phyloP scores from a whole-genome alignment of 2,797 vertebrate species.

The Harpagifer antarcticus region DNA sequence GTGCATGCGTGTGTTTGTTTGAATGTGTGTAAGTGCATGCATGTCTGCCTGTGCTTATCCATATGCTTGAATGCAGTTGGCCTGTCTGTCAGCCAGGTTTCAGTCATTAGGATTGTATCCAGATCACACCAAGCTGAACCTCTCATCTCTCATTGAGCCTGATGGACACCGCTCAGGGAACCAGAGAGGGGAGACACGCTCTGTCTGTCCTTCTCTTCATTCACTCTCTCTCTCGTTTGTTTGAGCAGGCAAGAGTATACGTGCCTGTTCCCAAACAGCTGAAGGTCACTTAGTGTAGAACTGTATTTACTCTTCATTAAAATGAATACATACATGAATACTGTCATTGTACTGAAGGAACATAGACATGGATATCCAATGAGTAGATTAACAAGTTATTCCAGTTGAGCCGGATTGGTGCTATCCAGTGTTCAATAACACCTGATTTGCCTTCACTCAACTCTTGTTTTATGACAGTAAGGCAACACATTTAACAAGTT shows the following conservation, averaged over 20 bases:
- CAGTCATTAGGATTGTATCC: constrained; percentile 70
- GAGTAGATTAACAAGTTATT: constrained; percentile 6
- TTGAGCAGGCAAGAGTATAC: constrained; percentile 56
- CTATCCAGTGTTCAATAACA: constrained; percentile 15
- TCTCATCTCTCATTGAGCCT: constrained; percentile 79
- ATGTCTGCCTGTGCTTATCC: constrained; percentile 28
- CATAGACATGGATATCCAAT: not conserved
- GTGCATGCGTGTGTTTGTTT: not conserved
- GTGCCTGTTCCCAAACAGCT: constrained; percentile 54
- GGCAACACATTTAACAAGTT: constrained; percentile 42
- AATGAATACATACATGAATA: constrained; percentile 19
- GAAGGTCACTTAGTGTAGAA: constrained; percentile 65
- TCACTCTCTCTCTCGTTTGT: constrained; percentile 55
- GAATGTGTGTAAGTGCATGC: constrained; percentile 10
- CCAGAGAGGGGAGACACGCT: constrained; percentile 53
- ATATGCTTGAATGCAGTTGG: constrained; percentile 46
- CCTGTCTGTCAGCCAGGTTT: constrained; percentile 58
- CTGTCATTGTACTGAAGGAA: not conserved
- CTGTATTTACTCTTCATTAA: constrained; percentile 36
- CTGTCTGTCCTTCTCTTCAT: constrained; percentile 62
- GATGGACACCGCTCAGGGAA: constrained; percentile 72
- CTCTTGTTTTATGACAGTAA: constrained; percentile 28
- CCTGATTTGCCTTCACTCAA: constrained; percentile 16
- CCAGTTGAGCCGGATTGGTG: constrained; percentile 18
- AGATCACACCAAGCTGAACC: constrained; percentile 65